Evolutionary conservation across 2,113 vertebrate genomes (phyloP).

Genomic region (Nothobranchius furzeri): DNA sequence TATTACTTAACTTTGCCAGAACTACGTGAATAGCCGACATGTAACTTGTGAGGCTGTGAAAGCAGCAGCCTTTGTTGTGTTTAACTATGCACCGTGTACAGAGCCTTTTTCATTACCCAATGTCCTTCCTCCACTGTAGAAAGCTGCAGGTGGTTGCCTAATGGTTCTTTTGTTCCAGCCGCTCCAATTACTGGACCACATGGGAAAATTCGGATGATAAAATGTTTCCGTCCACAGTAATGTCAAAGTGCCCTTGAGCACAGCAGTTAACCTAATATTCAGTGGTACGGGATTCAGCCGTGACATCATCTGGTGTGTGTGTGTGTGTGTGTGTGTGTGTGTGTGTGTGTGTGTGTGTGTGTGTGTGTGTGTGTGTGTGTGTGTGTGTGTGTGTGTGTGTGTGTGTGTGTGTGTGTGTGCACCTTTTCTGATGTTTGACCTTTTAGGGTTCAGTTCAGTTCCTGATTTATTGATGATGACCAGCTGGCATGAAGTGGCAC

Average conservation of each 20-base stretch:
- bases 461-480: slow-evolving; percentile 12
- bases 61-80: slow-evolving; percentile 27
- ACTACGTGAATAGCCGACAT: slow-evolving; percentile 7
- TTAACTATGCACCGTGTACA: slow-evolving; percentile 7
- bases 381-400: neutral
- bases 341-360: too few relatives aligned
- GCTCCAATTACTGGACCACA: slow-evolving; percentile 57
- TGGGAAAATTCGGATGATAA: slow-evolving; percentile 59
- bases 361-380: too few relatives aligned
- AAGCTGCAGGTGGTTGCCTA: slow-evolving; percentile 59
- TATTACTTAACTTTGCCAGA: slow-evolving; percentile 5
- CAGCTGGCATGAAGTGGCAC: slow-evolving; percentile 21
- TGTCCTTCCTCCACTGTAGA: slow-evolving; percentile 46
- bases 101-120: slow-evolving; percentile 40
- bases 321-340: neutral
- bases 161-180: slow-evolving; percentile 60
- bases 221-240: slow-evolving; percentile 50
- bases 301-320: slow-evolving; percentile 33
- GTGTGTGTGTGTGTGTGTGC: neutral
- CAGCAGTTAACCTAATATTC: slow-evolving; percentile 56
- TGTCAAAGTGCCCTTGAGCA: slow-evolving; percentile 70
- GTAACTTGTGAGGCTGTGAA: slow-evolving; percentile 14
- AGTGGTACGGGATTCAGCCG: slow-evolving; percentile 15
- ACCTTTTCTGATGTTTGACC: slow-evolving; percentile 1
- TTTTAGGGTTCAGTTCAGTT: slow-evolving; percentile 11